Conservation (phyloP, 2,888 invertebrate species). For the Cantharis nigra region DNA sequence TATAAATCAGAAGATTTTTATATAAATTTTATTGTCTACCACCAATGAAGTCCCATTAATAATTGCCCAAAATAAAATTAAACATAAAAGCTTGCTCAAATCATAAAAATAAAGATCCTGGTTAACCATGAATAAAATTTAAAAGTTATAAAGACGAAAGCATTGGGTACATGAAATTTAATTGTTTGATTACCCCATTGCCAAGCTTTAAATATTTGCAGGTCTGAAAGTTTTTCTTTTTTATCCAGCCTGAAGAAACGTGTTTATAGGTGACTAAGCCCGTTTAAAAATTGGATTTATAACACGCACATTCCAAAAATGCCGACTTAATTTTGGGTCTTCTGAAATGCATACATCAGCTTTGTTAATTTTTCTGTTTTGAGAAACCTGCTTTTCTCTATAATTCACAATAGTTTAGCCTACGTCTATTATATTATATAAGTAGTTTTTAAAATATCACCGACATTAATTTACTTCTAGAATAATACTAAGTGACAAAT, state of each 20-base stretch:
- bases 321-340: not conserved
- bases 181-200: not conserved
- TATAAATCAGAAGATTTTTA: not conserved
- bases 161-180: not conserved
- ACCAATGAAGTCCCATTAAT: not conserved
- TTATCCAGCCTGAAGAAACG: not conserved
- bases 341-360: not conserved
- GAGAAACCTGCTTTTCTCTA: too few species aligned
- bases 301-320: not conserved
- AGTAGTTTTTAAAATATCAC: not conserved
- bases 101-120: not conserved
- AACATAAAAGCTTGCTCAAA: not conserved
- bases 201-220: not conserved
- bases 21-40: not conserved
- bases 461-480: not conserved
- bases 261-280: not conserved
- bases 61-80: not conserved
- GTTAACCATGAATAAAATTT: not conserved
- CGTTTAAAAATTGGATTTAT: not conserved
- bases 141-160: too few species aligned
- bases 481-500: not conserved
- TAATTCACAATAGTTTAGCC: not conserved
- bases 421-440: not conserved
- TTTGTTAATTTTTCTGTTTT: too few species aligned
- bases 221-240: not conserved